Conservation (phyloP, 2,797 vertebrate genomes). For the Sus cebifrons region DNA sequence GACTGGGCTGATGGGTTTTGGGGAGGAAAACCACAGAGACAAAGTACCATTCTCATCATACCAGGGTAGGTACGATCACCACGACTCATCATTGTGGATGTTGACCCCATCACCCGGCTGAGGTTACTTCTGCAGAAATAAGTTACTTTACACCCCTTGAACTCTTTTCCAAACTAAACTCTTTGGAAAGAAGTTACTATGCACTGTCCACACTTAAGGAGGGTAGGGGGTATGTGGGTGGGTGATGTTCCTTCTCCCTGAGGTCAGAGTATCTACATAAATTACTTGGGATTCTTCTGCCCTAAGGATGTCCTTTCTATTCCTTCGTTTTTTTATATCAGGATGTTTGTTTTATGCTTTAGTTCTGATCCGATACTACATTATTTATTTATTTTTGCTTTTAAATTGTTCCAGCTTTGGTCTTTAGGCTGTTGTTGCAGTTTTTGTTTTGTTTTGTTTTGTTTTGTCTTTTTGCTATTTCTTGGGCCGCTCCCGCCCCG, state of each 20-base stretch:
- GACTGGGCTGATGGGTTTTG: neutral
- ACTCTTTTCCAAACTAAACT: neutral
- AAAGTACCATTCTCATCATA: neutral
- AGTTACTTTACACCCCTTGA: neutral
- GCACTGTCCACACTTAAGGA: neutral
- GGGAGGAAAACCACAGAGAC: neutral
- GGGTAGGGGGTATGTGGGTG: accelerated
- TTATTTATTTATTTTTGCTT: slow-evolving; percentile 41
- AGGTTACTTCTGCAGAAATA: neutral
- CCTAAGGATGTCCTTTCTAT: neutral
- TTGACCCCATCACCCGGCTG: neutral
- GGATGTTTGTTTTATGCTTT: slow-evolving; percentile 4
- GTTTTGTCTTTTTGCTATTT: neutral
- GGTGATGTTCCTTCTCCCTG: neutral
- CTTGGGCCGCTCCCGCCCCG: too few relatives aligned
- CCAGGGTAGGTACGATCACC: neutral
- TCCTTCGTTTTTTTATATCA: neutral
- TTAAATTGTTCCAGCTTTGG: neutral
- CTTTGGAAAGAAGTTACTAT: neutral
- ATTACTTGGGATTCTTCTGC: neutral
- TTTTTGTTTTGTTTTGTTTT: slow-evolving; percentile 27
- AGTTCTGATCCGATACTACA: neutral
- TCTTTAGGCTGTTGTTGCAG: neutral
- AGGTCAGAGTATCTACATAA: neutral
- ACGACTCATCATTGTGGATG: neutral